These are phyloP conservation scores for Agelastica alni DNA, from an alignment of 2,888 invertebrate species.

Conservation along the genomic window DNA sequence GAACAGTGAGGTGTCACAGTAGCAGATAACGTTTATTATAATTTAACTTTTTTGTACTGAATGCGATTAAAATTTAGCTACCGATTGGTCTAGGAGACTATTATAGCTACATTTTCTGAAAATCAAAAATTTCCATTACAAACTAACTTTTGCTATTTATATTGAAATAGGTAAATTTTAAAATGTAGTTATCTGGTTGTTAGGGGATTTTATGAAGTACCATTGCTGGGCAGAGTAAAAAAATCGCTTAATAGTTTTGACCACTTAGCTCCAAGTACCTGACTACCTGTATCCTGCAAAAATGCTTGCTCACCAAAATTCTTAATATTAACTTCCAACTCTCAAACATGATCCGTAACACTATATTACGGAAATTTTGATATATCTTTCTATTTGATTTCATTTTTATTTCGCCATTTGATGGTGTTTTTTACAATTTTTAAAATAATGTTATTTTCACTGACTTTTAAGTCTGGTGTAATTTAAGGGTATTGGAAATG, in stretches of 20 bases:
- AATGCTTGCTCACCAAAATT: slow-evolving; percentile 37
- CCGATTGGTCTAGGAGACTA: no score
- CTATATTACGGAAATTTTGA: slow-evolving; percentile 25
- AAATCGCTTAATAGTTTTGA: slow-evolving; percentile 49
- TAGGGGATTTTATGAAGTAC: slow-evolving; percentile 37
- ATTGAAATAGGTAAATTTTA: neutral
- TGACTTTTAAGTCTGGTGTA: neutral
- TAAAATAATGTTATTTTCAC: slow-evolving; percentile 15
- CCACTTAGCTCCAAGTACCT: slow-evolving; percentile 56
- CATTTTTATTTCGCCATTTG: slow-evolving; percentile 21
- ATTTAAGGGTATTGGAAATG: neutral
- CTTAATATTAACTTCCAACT: slow-evolving; percentile 29
- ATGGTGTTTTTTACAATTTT: slow-evolving; percentile 17
- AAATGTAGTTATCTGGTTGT: slow-evolving; percentile 6
- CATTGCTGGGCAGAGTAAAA: slow-evolving; percentile 53
- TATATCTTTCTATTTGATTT: slow-evolving; percentile 20
- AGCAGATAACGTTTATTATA: no score
- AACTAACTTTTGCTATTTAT: neutral
- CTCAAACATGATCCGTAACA: slow-evolving; percentile 38
- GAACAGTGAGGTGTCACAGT: no score
- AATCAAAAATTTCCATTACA: neutral
- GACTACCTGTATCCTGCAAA: slow-evolving; percentile 47
- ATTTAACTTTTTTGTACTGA: no score
- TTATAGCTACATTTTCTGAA: neutral
- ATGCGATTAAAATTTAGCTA: no score